These are phyloP conservation scores for Gavia stellata DNA, from an alignment of 2,113 vertebrate genomes.

Conservation along the genomic window DNA sequence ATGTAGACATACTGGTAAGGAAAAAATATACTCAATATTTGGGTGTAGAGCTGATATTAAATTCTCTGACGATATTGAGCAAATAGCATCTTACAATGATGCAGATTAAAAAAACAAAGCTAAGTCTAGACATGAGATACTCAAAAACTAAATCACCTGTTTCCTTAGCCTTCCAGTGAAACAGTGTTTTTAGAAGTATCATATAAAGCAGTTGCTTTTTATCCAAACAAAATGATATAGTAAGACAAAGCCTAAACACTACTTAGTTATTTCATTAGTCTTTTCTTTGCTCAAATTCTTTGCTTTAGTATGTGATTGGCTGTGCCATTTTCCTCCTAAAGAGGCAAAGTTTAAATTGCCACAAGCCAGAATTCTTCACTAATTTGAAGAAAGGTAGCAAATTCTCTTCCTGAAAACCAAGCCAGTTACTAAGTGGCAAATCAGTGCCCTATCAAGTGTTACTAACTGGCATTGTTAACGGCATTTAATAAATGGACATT, in stretches of 20 bases:
- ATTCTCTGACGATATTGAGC: not conserved
- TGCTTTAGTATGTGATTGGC: not conserved
- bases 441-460: not conserved
- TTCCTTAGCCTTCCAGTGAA: not conserved
- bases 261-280: not conserved
- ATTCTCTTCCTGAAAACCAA: not conserved
- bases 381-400: not conserved
- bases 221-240: not conserved
- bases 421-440: not conserved
- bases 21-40: not conserved
- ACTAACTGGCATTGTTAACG: not conserved
- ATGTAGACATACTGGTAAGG: not conserved
- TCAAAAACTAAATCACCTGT: not conserved
- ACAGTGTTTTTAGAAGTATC: not conserved
- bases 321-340: not conserved
- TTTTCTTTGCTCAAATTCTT: not conserved
- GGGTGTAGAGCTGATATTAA: not conserved
- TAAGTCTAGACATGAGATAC: not conserved
- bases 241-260: not conserved
- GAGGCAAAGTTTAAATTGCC: not conserved
- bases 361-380: not conserved
- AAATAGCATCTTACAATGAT: not conserved
- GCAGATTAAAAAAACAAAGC: not conserved
- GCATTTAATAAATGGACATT: slow-evolving; percentile 19
- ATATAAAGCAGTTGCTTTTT: not conserved